Conservation (phyloP, 37 sponge, comb jelly and placozoan species). For the Theonella swinhoei region DNA sequence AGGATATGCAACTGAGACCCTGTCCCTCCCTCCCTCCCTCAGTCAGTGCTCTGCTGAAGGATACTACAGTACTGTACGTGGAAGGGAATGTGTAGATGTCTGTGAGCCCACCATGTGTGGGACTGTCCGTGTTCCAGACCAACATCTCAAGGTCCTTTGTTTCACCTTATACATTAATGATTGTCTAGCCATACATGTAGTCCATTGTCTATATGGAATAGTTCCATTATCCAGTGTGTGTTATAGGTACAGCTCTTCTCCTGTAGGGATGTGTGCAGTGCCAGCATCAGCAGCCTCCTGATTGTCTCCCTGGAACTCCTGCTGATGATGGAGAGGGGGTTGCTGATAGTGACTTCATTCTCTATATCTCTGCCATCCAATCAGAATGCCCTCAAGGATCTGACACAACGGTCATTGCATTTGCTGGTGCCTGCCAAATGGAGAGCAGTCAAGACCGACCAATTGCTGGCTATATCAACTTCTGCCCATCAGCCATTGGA, state of each 20-base stretch:
- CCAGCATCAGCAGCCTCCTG: too few relatives aligned
- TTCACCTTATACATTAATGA: not conserved
- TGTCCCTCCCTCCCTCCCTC: not conserved
- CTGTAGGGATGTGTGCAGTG: conserved; percentile 56
- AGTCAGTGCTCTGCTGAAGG: not conserved
- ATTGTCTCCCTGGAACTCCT: not conserved
- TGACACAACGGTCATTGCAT: conserved; percentile 54
- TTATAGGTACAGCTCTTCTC: not conserved
- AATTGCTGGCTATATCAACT: conserved; percentile 79
- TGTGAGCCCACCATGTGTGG: conserved; percentile 45
- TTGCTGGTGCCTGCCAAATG: conserved; percentile 68
- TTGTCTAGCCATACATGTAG: not conserved
- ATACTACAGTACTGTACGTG: not conserved
- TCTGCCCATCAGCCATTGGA: conserved; percentile 71
- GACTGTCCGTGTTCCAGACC: conserved; percentile 13
- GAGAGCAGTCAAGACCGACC: conserved; percentile 78
- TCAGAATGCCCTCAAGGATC: conserved; percentile 13
- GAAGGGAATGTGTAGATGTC: not conserved
- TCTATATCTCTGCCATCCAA: conserved; percentile 72
- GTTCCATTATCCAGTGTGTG: not conserved
- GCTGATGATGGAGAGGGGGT: conserved; percentile 72
- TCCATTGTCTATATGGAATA: not conserved
- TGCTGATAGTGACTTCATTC: conserved; percentile 61
- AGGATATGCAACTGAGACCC: too few relatives aligned
- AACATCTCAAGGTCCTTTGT: conserved; percentile 46